Evolutionary conservation across 2,113 vertebrate species (phyloP).

Genomic region (Pelodiscus sinensis): DNA sequence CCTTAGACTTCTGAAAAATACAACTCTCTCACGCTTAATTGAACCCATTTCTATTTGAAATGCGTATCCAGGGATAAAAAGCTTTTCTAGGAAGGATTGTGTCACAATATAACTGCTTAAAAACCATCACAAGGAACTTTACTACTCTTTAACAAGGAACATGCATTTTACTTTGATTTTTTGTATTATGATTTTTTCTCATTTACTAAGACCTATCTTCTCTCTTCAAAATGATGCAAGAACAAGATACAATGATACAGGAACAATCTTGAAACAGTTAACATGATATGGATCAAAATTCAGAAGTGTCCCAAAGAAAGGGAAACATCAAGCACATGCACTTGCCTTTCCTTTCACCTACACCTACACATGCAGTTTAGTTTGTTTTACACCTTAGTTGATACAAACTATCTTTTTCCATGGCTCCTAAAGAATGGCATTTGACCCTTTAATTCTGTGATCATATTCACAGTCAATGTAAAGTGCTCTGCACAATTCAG

Average conservation of each 20-base stretch:
- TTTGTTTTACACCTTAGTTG: background rate
- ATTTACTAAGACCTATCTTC: background rate
- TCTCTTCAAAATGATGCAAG: background rate
- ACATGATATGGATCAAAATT: no score
- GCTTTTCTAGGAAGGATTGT: no score
- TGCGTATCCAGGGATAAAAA: background rate
- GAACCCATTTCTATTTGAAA: background rate
- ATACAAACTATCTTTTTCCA: background rate
- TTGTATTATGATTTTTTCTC: background rate
- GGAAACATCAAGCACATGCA: no score
- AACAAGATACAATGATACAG: no score
- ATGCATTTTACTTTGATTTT: background rate
- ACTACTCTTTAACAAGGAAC: background rate
- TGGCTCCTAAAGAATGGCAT: background rate
- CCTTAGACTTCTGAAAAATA: background rate
- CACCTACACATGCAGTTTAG: background rate
- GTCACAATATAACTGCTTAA: no score
- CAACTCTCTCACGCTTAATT: background rate
- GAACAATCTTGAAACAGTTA: no score
- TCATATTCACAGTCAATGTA: background rate
- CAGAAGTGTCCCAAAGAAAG: no score
- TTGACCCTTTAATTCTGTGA: background rate
- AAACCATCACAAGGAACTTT: background rate
- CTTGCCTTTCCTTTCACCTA: background rate
- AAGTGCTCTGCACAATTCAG: conserved; percentile 8